Evolutionary conservation across 2,797 vertebrate genomes (phyloP), one percentile per base, ranked within the genome.

Genomic region (Microctenopoma stevenorrisi): DNA sequence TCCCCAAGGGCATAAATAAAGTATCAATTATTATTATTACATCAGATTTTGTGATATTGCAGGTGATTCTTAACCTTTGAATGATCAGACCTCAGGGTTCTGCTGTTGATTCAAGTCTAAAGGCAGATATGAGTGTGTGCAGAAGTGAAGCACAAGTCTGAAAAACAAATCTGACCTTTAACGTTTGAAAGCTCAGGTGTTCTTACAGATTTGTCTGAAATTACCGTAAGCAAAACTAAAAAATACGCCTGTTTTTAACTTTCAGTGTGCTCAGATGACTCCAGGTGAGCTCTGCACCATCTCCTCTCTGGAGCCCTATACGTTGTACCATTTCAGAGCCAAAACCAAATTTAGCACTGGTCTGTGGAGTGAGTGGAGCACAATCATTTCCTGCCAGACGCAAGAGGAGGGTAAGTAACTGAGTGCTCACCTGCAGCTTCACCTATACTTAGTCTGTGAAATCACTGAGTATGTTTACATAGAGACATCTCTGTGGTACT

Each of bases 341-440:
- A 94, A 96, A 69, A 93, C 93, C 56, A 96, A 84, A 79, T 85
- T 96, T 1, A 91, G 78, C 7, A 76, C 63, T 5, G 96, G 96
- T 7, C 78, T 90, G 25, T 98, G 98, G 97, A 97, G 97, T 1
- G 49, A 89, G 22, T 98, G 97, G 97, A 94, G 94, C 22, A 0
- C 40, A 5, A 14, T 1, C 0, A 25, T 73, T 25, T 76, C 4
- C 25, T 38, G 0, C 22, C 48, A 3, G 74, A 97, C 95, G 1
- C 89, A 96, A 1, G 96, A 97, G 54, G 95, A 95, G 86, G 95
- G 97, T 97, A 84, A 86, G 74, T 16, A 33, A 30, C 10, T 3
- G 1, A 33, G 8, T 5, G 16, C 28, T 50, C 25, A 48, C 13
- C 30, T 47, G 60, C 38, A 37, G 44, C 43, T 58, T 25, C 50